phyloP scores from a whole-genome alignment of 2,113 vertebrate genomes.

The Ondatra zibethicus region DNA sequence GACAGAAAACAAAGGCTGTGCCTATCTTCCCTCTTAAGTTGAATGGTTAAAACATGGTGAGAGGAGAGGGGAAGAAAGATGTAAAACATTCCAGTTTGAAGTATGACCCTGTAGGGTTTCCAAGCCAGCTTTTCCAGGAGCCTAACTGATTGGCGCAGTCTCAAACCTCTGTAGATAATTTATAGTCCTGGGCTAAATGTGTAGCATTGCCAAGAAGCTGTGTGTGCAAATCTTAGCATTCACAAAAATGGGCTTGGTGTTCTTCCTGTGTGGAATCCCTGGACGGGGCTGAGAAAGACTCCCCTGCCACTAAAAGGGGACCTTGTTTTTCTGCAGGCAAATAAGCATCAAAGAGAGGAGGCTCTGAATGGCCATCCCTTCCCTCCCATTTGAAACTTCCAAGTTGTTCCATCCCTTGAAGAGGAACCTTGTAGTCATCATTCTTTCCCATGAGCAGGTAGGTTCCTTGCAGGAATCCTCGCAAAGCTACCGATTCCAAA shows the following conservation, averaged over 20 bases:
- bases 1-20: background rate
- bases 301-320: fast-evolving
- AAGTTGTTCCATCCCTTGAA: background rate
- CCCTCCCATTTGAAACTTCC: background rate
- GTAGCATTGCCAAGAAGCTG: conserved; percentile 15
- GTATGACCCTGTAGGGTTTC: conserved; percentile 48
- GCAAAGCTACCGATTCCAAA: background rate
- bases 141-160: conserved; percentile 69
- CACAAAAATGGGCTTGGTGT: background rate
- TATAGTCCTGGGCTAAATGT: background rate
- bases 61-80: background rate
- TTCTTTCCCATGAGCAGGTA: fast-evolving
- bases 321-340: background rate
- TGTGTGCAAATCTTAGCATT: background rate
- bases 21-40: background rate
- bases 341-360: fast-evolving
- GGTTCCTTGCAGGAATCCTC: background rate
- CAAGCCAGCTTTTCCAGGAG: conserved; percentile 70
- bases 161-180: conserved; percentile 69
- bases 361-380: fast-evolving
- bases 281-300: background rate
- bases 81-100: conserved; percentile 54
- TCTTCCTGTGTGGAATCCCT: background rate
- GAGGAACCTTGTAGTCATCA: background rate
- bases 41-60: background rate